Base-by-base conservation (phyloP, 1,140 invertebrate species). In the Limonius californicus region DNA sequence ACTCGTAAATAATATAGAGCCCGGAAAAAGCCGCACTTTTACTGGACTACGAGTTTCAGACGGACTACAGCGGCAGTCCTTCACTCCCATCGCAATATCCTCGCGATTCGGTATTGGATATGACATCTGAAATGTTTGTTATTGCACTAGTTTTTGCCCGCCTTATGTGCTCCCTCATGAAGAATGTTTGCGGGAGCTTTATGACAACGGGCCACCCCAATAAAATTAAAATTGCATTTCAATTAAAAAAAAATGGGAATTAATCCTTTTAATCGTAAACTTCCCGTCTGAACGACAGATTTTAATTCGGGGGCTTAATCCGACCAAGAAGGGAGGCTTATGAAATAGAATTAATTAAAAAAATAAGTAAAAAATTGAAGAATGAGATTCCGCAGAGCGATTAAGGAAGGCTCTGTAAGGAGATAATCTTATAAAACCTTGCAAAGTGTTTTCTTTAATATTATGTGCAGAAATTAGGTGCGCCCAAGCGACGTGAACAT, bases 1-100 rank as follows among this genome's bases (percentile, higher is more conserved):
- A 57, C 39, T 43, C 63, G 63, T 64, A 64, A 64, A 64, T 64
- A 64, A 61, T 61, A 60, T 57, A 57, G 57, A 54, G 54, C 42
- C 54, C 12, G 54, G 50, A 43, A 62, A 61, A 62, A 62, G 27
- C 27, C 61, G 43, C 45, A 42, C 43, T 50, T 61, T 62, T 50
- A 42, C 54, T 61, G 53, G 50, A 61, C 47, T 61, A 39, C 35
- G 35, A 39, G 11, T 39, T 39, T 39, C n/a, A 39, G 35, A 11
- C n/a, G 35, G 8, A 14, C 35, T 39, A 39, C 23, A 27, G 9
- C n/a, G n/a, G 35, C 35, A 39, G 35, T 14, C 35, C n/a, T 39
- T 39, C 35, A 39, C 35, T 12, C 35, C 35, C n/a, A 27, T 39
- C 35, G n/a, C n/a, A 39, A 14, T 39, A 39, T 39, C 35, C 35